Evolutionary conservation across 2,113 vertebrate genomes (phyloP), one percentile per base, ranked within the genome.

Genomic region (Cryptoleucopteryx plumbea): DNA sequence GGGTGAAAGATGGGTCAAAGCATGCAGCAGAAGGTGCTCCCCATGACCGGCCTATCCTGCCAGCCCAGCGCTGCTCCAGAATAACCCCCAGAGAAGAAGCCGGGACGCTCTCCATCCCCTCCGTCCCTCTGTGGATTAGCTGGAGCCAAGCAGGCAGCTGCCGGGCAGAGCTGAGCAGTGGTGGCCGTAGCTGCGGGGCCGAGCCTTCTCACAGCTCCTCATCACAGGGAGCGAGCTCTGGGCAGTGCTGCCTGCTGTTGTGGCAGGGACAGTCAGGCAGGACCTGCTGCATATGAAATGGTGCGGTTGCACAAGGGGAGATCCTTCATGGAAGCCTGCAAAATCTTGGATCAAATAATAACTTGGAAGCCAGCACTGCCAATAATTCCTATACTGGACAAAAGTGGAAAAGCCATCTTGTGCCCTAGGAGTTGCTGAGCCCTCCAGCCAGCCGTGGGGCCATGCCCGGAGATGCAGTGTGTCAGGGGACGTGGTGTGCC

Each of bases 211-310:
- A 0, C 55, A 62, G 32, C 65, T 34, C 62, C 34, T 55, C 12
- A 1, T 13, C 12, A 2, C 1, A 2, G 18, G n/a, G 13, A 59
- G 13, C 2, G 2, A 20, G 36, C 59, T 9, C 31, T 3, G 6
- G 65, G 43, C 15, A 25, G 25, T 2, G 8, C n/a, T 34, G n/a
- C 58, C 18, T 1, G 43, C 43, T 25, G 9, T 17, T 31, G 29
- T 8, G 43, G 27, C 36, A 23, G 40, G 75, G 40, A 11, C 13
- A 14, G 22, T 9, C 14, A 15, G 53, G 71, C 52, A 59, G 79
- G 62, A 61, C 63, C 40, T 14, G 55, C 55, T 62, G 79, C 5
- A 0, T 6, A 0, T 7, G 43, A 23, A 42, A 34, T 19, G 23
- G 25, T 13, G 42, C 29, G 5, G 13, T 7, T 31, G n/a, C 61